Evolutionary conservation across 2,113 vertebrate species (phyloP).

Genomic region (Turnix velox): DNA sequence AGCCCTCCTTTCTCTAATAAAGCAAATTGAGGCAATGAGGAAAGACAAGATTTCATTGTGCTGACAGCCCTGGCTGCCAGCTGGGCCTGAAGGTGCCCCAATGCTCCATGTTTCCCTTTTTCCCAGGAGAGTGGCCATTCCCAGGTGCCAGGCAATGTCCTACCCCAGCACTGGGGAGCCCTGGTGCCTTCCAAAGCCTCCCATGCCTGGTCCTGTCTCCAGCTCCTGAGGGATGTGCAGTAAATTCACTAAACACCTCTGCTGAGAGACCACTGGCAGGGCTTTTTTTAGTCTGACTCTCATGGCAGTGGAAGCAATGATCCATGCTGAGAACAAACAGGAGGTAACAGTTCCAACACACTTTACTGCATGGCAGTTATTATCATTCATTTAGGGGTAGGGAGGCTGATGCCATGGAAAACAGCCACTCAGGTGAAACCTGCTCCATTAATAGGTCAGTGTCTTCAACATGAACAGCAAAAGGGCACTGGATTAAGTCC

Average conservation of each 20-base stretch:
- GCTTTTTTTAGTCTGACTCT: neutral
- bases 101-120: neutral
- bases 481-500: neutral
- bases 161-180: accelerated
- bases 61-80: neutral
- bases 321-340: constrained; percentile 37
- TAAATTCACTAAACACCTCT: neutral
- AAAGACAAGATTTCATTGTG: neutral
- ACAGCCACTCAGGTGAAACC: neutral
- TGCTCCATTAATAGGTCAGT: neutral
- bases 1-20: neutral
- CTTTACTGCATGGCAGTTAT: neutral
- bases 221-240: neutral
- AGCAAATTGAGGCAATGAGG: neutral
- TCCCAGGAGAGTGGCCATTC: neutral
- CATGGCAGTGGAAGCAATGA: neutral
- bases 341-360: neutral
- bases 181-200: neutral
- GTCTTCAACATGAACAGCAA: neutral
- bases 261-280: neutral
- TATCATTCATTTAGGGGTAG: neutral
- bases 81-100: neutral
- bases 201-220: neutral
- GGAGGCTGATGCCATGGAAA: neutral
- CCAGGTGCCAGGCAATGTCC: neutral